These are phyloP conservation scores for Acrocephalus arundinaceus DNA, from an alignment of 2,113 vertebrate species.

Conservation along the genomic window DNA sequence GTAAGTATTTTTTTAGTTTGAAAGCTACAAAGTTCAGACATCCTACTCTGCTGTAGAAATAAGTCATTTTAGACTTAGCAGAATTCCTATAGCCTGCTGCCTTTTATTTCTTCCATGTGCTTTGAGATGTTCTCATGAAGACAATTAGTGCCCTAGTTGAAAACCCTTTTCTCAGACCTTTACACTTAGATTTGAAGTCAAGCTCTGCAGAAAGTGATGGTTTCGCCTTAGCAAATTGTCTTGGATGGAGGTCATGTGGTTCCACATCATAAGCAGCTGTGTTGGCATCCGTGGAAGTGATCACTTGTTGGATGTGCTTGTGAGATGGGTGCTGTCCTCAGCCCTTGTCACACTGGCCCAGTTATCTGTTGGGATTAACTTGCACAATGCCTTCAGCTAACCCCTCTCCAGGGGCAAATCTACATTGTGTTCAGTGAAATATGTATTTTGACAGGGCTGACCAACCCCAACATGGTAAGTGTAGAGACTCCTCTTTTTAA, in stretches of 20 bases:
- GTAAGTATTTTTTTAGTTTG: not conserved
- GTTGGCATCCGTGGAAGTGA: not conserved
- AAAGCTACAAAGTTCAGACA: not conserved
- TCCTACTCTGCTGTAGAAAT: not conserved
- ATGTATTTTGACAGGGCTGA: not conserved
- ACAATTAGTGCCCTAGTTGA: not conserved
- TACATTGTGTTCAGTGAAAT: not conserved
- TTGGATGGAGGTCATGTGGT: not conserved
- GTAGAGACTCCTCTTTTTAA: not conserved
- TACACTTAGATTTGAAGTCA: not conserved
- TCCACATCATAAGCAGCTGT: not conserved
- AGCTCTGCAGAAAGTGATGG: not conserved
- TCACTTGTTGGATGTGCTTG: not conserved
- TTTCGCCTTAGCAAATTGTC: not conserved
- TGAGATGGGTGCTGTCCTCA: not conserved
- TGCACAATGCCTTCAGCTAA: not conserved
- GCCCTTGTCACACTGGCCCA: not conserved
- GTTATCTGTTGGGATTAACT: not conserved
- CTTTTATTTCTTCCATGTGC: not conserved
- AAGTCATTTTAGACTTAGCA: not conserved
- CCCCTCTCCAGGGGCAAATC: not conserved
- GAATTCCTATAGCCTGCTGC: not conserved
- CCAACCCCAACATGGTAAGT: not conserved
- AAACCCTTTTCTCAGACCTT: not conserved
- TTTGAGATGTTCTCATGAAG: not conserved